A percentile compares a stretch with the other conserved stretches of the same genome.
Conservation (phyloP, 1,140 invertebrate species). For the Adelges cooleyi region DNA sequence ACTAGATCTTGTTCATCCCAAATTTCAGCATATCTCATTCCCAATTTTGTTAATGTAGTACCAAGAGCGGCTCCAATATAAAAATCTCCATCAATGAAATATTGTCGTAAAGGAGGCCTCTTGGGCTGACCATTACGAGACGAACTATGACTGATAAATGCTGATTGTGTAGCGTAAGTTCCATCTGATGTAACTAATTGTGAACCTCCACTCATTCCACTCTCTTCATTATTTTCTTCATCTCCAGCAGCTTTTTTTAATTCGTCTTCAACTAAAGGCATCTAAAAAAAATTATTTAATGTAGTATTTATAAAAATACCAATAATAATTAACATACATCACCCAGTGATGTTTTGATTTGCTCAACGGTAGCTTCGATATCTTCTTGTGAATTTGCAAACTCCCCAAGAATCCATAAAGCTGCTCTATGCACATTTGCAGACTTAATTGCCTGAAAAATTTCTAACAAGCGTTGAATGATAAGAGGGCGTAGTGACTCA, state of each 20-base stretch:
- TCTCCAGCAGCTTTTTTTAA: conserved; percentile 57
- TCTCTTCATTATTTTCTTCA: conserved; percentile 45
- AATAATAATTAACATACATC: conserved; percentile 43
- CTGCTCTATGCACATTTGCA: conserved; percentile 78
- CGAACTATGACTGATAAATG: conserved; percentile 58
- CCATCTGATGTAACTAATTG: conserved; percentile 93
- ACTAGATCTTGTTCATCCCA: conserved; percentile 40
- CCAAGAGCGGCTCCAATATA: conserved; percentile 88
- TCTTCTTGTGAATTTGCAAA: conserved; percentile 71
- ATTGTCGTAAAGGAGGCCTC: conserved; percentile 68
- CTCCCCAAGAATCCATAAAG: conserved; percentile 97
- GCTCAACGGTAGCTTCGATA: conserved; percentile 65
- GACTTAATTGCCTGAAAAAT: conserved; percentile 71
- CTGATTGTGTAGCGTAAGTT: conserved; percentile 96
- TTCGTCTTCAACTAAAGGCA: conserved; percentile 84
- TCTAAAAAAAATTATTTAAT: conserved; percentile 36
- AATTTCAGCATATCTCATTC: conserved; percentile 55
- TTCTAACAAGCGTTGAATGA: conserved; percentile 71
- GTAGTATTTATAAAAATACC: neutral
- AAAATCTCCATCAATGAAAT: conserved; percentile 89
- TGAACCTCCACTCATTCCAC: conserved; percentile 31
- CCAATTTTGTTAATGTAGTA: conserved; percentile 82
- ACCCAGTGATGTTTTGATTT: conserved; percentile 64
- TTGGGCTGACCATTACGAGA: conserved; percentile 27
- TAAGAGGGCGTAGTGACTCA: conserved; percentile 62